Base-by-base conservation (phyloP, 2,888 invertebrate species). In the Scotopteryx bipunctaria region DNA sequence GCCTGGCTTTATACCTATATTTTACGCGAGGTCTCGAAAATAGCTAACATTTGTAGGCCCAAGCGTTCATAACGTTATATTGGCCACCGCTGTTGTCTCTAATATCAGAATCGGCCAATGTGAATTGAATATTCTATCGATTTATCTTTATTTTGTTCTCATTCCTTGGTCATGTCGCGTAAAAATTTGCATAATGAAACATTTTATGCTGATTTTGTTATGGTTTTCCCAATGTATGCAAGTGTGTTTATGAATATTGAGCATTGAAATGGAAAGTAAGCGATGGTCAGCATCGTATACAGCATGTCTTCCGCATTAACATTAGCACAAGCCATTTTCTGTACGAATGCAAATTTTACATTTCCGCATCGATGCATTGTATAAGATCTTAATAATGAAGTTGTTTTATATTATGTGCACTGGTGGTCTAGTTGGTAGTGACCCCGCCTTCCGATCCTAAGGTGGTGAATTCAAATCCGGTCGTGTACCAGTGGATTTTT, bases 321-420 rank as follows among this genome's bases (percentile, higher is more conserved):
- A 71, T 72, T 61, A 63, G 55, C 54, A 55, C 58, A 57, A 62
- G 64, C 66, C 70, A 69, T 71, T 73, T 72, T 77, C 67, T 71
- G 70, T 66, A 66, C 55, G 65, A 72, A 75, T 77, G 71, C 71
- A 73, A 77, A 77, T 76, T 32, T 67, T 72, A 69, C 69, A 70
- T 72, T 78, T 78, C 76, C 72, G 74, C 55, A 54, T 67, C 55
- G 61, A 67, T 67, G 55, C 58, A 69, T 66, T 66, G 71, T 74
- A 69, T 74, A 71, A 66, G 55, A 60, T 59, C 21, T 29, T 55
- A 4, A 27, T 66, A 63, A 66, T 64, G 54, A 55, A 58, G 53
- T 45, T 38, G 45, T 46, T 33, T 21, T 36, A 8, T 8, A 46
- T 46, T 6, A 2, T 5, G 6, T 19, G 6, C 19, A 19, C 1